Evolutionary conservation across 2,888 invertebrate genomes (phyloP).

Genomic region (Zaprionus bogoriensis): DNA sequence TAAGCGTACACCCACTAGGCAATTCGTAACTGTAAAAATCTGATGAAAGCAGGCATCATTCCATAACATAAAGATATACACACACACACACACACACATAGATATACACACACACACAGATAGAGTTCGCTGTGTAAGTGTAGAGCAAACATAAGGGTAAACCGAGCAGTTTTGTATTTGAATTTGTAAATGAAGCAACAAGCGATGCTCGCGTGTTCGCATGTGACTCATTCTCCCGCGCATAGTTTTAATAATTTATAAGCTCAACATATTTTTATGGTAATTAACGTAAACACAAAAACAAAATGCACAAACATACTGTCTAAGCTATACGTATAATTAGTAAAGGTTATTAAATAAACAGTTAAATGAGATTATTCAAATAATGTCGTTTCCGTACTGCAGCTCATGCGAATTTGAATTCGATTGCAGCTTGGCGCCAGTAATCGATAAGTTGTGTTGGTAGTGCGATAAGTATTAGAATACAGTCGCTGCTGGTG

Average conservation of each 20-base stretch:
- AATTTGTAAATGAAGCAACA: slow-evolving; percentile 56
- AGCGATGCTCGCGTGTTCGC: slow-evolving; percentile 27
- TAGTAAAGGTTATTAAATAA: slow-evolving; percentile 75
- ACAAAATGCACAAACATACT: slow-evolving; percentile 36
- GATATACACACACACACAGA: slow-evolving; percentile 13
- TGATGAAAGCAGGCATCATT: slow-evolving; percentile 4
- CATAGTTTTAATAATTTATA: slow-evolving; percentile 76
- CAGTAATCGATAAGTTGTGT: slow-evolving; percentile 2
- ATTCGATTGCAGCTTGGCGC: background rate
- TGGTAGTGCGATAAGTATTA: background rate
- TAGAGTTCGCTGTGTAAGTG: slow-evolving; percentile 52
- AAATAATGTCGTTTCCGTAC: slow-evolving; percentile 16
- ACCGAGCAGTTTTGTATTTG: slow-evolving; percentile 52
- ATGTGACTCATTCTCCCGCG: slow-evolving; percentile 60
- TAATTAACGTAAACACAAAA: slow-evolving; percentile 45
- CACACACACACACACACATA: slow-evolving; percentile 14
- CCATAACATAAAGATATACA: slow-evolving; percentile 1
- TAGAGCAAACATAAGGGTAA: slow-evolving; percentile 38
- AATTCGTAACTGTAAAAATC: slow-evolving; percentile 65
- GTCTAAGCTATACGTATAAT: slow-evolving; percentile 62
- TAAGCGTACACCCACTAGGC: slow-evolving; percentile 60
- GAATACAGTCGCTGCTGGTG: too few relatives aligned
- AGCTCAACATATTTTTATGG: slow-evolving; percentile 71
- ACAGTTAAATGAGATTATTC: slow-evolving; percentile 54
- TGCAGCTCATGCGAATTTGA: background rate